Evolutionary conservation across 1,140 invertebrate genomes (phyloP).

Genomic region (Trichoplusia ni): DNA sequence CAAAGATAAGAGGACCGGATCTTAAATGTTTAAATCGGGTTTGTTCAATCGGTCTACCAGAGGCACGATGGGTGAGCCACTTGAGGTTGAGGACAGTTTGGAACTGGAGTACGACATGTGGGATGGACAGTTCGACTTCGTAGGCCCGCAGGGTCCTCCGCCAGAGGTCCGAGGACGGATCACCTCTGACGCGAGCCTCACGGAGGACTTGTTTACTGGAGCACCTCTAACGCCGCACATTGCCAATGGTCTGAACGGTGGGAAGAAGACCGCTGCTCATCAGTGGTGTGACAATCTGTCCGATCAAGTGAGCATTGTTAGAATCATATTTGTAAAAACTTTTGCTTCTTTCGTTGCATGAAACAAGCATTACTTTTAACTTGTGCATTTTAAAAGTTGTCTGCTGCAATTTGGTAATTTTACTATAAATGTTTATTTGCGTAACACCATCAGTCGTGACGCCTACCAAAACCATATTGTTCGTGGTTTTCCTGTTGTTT

Average conservation of each 20-base stretch:
- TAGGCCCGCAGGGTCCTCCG: conserved; percentile 82
- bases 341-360: too few relatives aligned
- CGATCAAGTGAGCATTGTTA: conserved; percentile 77
- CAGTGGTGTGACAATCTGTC: conserved; percentile 82
- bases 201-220: conserved; percentile 77
- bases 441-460: too few relatives aligned
- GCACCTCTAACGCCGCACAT: conserved; percentile 75
- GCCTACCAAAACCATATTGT: too few relatives aligned
- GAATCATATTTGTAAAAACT: neutral
- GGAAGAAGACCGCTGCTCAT: conserved; percentile 81
- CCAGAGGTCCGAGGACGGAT: conserved; percentile 51
- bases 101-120: conserved; percentile 92
- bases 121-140: conserved; percentile 93
- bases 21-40: conserved; percentile 77
- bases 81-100: conserved; percentile 80
- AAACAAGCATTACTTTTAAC: too few relatives aligned
- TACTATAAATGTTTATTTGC: too few relatives aligned
- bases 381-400: too few relatives aligned
- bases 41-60: conserved; percentile 69
- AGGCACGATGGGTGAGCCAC: conserved; percentile 67
- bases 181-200: conserved; percentile 65
- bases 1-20: conserved; percentile 57
- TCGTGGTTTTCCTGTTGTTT: too few relatives aligned
- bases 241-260: conserved; percentile 76
- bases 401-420: too few relatives aligned